Base-by-base conservation (phyloP, 2,888 invertebrate species). In the Amiota communis region DNA sequence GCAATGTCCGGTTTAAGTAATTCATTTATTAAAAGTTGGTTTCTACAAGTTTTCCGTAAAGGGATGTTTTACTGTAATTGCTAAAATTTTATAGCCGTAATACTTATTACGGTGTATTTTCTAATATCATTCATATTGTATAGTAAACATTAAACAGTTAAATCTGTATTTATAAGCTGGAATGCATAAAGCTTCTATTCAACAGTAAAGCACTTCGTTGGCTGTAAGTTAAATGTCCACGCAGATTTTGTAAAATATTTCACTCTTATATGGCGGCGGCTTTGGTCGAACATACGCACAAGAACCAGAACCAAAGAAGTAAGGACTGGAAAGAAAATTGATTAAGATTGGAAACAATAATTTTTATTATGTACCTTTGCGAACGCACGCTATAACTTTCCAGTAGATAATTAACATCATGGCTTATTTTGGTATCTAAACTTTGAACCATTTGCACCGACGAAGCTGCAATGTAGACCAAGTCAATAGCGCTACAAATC, bases 381-480 rank as follows among this genome's bases (percentile, higher is more conserved):
- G 90, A 90, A 20, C 85, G 86, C 70, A 90, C 75, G 78, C 90
- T 90, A 6, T 81, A 82, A 68, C 90, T 89, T 74, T 90, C 90
- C 72, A 89, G 74, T 2, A 90, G 82, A 53, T 86, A 77, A 85
- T 91, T 88, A 71, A 92, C 85, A 78, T 90, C 91, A 63, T 92
- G 91, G 81, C 91, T 91, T 11, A 91, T 90, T 13, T 91, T 88
- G 20, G 81, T 81, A 73, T 89, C 91, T 15, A 92, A 92, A 81
- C 92, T 93, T 82, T 93, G 93, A 6, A 92, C 92, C 91, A 93
- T 92, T 89, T 93, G 93, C 48, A 92, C 92, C 12, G 91, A 91
- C 10, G 92, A 87, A 0, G 88, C 79, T 64, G 91, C 89, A 15
- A 86, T 81, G 76, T 85, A 86, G 2, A 83, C 80, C 70, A 80